Base-by-base conservation (phyloP, 2,888 invertebrate genomes). In the Drymonia ruficornis region DNA sequence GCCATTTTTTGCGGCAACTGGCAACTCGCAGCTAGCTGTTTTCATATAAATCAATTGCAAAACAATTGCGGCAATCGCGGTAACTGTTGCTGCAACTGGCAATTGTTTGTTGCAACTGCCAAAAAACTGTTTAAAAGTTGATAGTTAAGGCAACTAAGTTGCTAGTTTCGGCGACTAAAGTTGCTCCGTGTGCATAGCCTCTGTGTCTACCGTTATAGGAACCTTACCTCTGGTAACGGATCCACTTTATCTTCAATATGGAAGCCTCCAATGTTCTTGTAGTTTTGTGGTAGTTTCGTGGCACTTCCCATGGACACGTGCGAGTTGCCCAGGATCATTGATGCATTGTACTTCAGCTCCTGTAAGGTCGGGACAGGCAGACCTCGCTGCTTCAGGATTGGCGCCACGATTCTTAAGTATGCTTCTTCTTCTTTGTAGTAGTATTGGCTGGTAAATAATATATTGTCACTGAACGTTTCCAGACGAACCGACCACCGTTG, bases 151-250 rank as follows among this genome's bases (percentile, higher is more conserved):
- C n/a, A n/a, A n/a, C n/a, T n/a, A n/a, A n/a, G n/a, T n/a, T n/a
- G n/a, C n/a, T n/a, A n/a, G n/a, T n/a, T n/a, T n/a, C n/a, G n/a
- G n/a, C n/a, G n/a, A n/a, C n/a, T n/a, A n/a, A n/a, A n/a, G n/a
- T n/a, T n/a, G n/a, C n/a, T n/a, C n/a, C n/a, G n/a, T n/a, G n/a
- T n/a, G n/a, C n/a, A n/a, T n/a, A n/a, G n/a, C n/a, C n/a, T 31
- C 9, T 31, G 8, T 31, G 7, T 23, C 23, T 23, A n/a, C n/a
- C 23, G 7, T 4, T 23, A 7, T 7, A 23, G 23, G 23, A 23
- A 11, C 13, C 53, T 52, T 50, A 74, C 76, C 61, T 62, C 53
- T 13, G 74, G 67, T 36, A 76, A 65, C 7, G 71, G 70, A 15
- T 61, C 56, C 0, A 64, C 28, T 12, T 58, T 42, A 0, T 57